Conservation (phyloP, 2,888 invertebrate species). For the Stramonita haemastoma region DNA sequence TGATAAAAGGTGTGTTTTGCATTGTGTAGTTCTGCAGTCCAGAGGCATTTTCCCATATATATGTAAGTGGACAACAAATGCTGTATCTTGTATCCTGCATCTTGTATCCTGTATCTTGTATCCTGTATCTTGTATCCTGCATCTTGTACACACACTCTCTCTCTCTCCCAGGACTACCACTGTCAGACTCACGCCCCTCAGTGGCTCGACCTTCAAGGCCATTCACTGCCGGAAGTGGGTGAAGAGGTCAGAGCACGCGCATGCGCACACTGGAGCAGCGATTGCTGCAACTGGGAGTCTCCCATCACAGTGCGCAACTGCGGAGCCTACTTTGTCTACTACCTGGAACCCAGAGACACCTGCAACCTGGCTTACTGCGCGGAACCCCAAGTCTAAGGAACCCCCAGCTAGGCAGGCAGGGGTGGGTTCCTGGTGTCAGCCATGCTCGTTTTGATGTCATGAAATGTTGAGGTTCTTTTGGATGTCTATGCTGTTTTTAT, state of each 20-base stretch:
- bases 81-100: no score
- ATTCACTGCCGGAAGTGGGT: neutral
- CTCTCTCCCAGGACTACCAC: neutral
- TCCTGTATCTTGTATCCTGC: no score
- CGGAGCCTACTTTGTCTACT: neutral
- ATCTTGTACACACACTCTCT: no score
- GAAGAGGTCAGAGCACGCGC: neutral
- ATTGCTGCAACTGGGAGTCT: neutral
- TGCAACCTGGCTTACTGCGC: slow-evolving; percentile 9
- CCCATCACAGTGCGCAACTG: neutral
- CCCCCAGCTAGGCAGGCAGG: neutral
- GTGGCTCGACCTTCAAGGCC: neutral
- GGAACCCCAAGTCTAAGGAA: neutral
- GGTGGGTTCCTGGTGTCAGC: neutral
- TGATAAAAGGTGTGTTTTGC: no score
- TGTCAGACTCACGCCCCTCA: neutral
- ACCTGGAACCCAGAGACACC: neutral
- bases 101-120: no score
- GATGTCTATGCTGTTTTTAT: no score
- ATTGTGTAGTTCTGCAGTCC: no score
- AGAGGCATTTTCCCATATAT: no score
- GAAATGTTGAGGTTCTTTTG: no score
- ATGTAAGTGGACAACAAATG: no score
- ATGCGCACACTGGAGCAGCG: neutral
- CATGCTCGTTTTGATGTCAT: neutral